phyloP scores from a whole-genome alignment of 1,140 invertebrate genomes.

The Trachymyrmex septentrionalis region DNA sequence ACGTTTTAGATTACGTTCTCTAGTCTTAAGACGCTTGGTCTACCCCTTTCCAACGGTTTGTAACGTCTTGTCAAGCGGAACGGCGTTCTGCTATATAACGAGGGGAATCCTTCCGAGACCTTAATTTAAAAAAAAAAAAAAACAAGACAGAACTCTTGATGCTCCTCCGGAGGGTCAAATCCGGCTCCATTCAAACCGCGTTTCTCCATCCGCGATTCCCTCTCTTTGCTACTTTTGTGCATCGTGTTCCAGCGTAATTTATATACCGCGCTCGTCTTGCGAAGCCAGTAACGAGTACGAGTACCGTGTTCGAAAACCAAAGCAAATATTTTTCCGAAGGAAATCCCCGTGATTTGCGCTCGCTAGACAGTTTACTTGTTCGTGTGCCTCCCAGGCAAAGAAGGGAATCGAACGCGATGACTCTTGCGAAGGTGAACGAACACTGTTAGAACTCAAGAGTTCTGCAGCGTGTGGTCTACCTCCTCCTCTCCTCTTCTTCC shows the following conservation, averaged over 20 bases:
- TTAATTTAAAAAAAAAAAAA: conserved; percentile 60
- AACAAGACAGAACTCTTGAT: conserved; percentile 15
- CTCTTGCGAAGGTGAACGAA: conserved; percentile 71
- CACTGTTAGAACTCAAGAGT: conserved; percentile 36
- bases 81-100: conserved; percentile 42
- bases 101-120: not conserved
- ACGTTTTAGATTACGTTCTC: conserved; percentile 27
- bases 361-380: not conserved
- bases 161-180: conserved; percentile 5
- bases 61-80: conserved; percentile 19
- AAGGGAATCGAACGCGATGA: conserved; percentile 49
- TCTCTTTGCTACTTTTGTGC: conserved; percentile 34
- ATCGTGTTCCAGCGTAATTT: not conserved
- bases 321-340: conserved; percentile 68
- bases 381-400: conserved; percentile 23
- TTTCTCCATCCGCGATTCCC: not conserved
- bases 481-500: not conserved
- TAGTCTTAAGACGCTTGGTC: conserved; percentile 19
- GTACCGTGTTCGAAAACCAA: conserved; percentile 63
- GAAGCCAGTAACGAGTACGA: not conserved
- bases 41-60: conserved; percentile 33
- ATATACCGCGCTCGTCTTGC: conserved; percentile 8
- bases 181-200: not conserved
- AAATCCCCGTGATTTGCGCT: conserved; percentile 48
- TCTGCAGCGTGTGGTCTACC: conserved; percentile 1